phyloP scores from a whole-genome alignment of 2,113 vertebrate genomes.

The Tupaia chinensis region DNA sequence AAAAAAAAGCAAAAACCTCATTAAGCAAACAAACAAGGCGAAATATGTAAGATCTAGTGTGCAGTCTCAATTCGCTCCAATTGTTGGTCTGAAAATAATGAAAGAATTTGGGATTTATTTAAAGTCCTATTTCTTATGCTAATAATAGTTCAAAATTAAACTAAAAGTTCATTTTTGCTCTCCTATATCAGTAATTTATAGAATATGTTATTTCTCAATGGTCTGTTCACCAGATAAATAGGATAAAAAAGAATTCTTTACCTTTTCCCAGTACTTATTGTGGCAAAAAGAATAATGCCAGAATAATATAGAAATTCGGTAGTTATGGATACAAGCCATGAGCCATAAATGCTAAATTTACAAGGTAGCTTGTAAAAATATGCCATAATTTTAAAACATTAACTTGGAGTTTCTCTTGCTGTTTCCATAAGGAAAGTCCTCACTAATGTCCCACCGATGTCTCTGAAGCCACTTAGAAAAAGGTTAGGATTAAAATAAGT shows the following conservation, averaged over 20 bases:
- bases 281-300: background rate
- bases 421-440: background rate
- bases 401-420: background rate
- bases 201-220: conserved; percentile 3
- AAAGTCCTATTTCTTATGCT: background rate
- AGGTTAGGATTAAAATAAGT: background rate
- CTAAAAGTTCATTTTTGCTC: background rate
- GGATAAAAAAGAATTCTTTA: background rate
- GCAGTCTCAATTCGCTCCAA: background rate
- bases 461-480: background rate
- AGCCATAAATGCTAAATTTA: background rate
- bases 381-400: background rate
- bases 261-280: background rate
- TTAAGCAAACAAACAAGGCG: background rate
- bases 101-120: background rate
- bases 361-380: background rate
- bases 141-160: conserved; percentile 28
- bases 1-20: background rate
- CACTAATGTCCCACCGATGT: background rate
- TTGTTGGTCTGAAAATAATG: background rate
- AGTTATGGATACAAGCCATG: background rate
- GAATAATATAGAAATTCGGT: background rate
- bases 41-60: background rate
- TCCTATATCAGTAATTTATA: background rate
- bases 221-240: background rate